Base-by-base conservation (phyloP, 2,888 invertebrate species). In the Xylocampa areola region DNA sequence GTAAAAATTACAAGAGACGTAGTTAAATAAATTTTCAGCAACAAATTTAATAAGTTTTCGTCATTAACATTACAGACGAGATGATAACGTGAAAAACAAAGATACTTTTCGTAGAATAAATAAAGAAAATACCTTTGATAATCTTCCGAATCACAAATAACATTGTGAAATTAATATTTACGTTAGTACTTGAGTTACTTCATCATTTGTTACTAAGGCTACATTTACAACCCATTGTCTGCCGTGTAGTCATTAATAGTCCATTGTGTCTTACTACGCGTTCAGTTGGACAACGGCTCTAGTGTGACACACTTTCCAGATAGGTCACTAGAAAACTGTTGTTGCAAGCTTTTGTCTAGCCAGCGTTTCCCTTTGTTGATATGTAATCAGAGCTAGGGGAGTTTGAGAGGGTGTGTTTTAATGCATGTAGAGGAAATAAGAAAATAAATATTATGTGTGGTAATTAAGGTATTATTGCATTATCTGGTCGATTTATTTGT, bases 291-390 rank as follows among this genome's bases (percentile, higher is more conserved):
- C 54, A 52, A 30, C 30, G 7, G 23, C 45, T 58, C 37, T 52
- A 30, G 36, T 63, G 48, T 73, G 73, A 59, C 64, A 66, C 58
- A 59, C 57, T 76, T 76, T 25, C 17, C 54, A 71, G 76, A 44
- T 64, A 49, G 59, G 68, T 68, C 50, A 45, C 49, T 68, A 39
- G 51, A 71, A 75, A 75, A 72, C 61, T 59, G 57, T 49, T 61
- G 43, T 63, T 32, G 10, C 36, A 43, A 45, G 32, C 68, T 62
- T 69, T 73, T 69, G 68, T 67, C 47, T 50, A 55, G 64, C 32
- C 47, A 43, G 39, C 58, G 47, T 29, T 69, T 54, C 1, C 0
- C 57, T 66, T 65, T 74, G 58, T 65, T 61, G 44, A 57, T 64
- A 57, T 33, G 54, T 51, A 54, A 58, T 60, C 64, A 54, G 51